These are phyloP conservation scores for Elgaria multicarinata DNA, from an alignment of 2,113 vertebrate species.

Conservation along the genomic window DNA sequence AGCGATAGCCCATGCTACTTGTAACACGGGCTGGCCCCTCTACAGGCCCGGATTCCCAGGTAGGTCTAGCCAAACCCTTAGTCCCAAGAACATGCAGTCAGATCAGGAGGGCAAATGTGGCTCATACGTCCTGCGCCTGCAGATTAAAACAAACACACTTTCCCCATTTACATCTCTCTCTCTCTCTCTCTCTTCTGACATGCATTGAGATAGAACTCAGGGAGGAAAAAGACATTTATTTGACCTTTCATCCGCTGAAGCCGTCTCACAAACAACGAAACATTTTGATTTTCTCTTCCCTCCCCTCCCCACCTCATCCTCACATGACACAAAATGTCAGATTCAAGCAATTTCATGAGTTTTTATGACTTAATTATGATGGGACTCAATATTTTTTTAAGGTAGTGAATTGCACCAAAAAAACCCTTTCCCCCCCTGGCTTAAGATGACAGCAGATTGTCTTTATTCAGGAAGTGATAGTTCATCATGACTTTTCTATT, in stretches of 20 bases:
- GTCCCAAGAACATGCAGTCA: not conserved
- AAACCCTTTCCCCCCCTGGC: not conserved
- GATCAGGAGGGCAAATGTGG: not conserved
- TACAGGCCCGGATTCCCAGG: too few relatives aligned
- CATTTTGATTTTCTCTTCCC: not conserved
- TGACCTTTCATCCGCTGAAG: constrained; percentile 27
- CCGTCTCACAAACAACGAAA: not conserved
- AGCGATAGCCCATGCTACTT: too few relatives aligned
- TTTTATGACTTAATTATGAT: constrained; percentile 6
- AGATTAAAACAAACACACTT: not conserved
- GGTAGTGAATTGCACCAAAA: not conserved
- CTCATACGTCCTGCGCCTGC: too few relatives aligned
- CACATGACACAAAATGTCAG: not conserved
- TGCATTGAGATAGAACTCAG: not conserved
- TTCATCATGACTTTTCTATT: not conserved
- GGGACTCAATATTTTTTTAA: not conserved
- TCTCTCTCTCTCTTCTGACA: not conserved
- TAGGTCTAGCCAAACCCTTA: too few relatives aligned
- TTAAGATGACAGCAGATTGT: constrained; percentile 16
- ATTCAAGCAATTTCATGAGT: constrained; percentile 7
- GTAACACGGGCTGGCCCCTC: too few relatives aligned
- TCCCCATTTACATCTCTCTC: not conserved
- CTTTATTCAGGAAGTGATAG: constrained; percentile 20
- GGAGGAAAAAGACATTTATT: constrained; percentile 7
- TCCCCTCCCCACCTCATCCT: not conserved